Percentiles rank a stretch among this genome's conserved stretches.
Conservation (phyloP, 2,888 invertebrate genomes). For the Volucella inanis region DNA sequence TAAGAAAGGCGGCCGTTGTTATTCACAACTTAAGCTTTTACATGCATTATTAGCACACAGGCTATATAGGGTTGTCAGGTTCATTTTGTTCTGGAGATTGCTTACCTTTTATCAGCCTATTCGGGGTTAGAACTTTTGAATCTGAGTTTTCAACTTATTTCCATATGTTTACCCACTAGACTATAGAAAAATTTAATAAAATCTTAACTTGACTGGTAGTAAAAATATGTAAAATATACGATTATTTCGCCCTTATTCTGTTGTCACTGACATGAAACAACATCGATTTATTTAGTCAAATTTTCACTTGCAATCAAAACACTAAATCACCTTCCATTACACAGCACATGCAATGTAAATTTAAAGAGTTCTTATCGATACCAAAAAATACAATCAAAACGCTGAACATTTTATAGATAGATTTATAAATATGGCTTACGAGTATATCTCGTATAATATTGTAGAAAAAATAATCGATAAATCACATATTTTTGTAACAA, state of each 20-base stretch:
- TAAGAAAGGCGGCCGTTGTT: too few relatives aligned
- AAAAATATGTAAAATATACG: background rate
- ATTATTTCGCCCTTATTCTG: background rate
- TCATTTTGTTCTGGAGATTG: too few relatives aligned
- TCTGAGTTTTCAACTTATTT: too few relatives aligned
- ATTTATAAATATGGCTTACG: background rate
- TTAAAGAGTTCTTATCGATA: conserved; percentile 57
- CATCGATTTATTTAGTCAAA: conserved; percentile 1
- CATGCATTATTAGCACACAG: too few relatives aligned
- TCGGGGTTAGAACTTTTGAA: too few relatives aligned
- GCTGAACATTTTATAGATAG: background rate
- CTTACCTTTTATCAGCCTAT: too few relatives aligned
- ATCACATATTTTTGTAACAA: conserved; percentile 23
- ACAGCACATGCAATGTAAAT: conserved; percentile 55
- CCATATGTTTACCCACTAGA: too few relatives aligned
- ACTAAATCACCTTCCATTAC: conserved; percentile 55
- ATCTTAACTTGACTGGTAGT: too few relatives aligned
- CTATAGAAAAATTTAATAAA: too few relatives aligned
- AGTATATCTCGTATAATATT: background rate
- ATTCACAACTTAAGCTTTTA: too few relatives aligned
- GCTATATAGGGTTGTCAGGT: too few relatives aligned
- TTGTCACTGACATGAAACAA: conserved; percentile 38
- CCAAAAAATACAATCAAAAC: conserved; percentile 17
- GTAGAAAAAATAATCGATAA: conserved; percentile 33
- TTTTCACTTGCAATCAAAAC: conserved; percentile 19